A percentile compares a stretch with the other conserved stretches of the same genome.
Conservation (phyloP, 2,888 invertebrate genomes). For the Tuberolachnus salignus region DNA sequence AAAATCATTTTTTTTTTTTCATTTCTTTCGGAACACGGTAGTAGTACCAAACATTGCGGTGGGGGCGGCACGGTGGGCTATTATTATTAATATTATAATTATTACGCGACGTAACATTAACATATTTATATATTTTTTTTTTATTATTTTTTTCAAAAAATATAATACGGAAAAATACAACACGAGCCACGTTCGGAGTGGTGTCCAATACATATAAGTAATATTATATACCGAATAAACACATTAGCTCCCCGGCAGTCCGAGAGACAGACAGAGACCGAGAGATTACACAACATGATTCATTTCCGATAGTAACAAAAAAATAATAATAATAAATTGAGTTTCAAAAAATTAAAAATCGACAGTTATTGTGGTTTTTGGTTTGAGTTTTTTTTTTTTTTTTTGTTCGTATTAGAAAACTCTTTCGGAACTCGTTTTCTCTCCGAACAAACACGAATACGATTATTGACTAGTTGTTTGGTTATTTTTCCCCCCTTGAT, state of each 20-base stretch:
- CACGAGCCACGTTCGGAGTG: conserved; percentile 2
- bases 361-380: too few species aligned
- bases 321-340: neutral
- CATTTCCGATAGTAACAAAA: neutral
- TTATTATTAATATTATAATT: neutral
- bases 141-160: conserved; percentile 3
- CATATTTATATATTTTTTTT: neutral
- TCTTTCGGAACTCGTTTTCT: too few species aligned
- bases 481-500: too few species aligned
- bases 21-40: conserved; percentile 41
- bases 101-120: neutral
- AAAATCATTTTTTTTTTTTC: conserved; percentile 9
- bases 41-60: conserved; percentile 26
- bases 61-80: conserved; percentile 16
- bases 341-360: too few species aligned
- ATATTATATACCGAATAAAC: conserved; percentile 8
- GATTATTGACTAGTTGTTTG: conserved; percentile 34
- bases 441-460: neutral
- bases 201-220: conserved; percentile 13
- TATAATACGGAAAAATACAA: neutral
- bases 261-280: too few species aligned
- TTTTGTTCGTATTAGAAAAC: too few species aligned
- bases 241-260: conserved; percentile 8
- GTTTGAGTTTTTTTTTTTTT: too few species aligned
- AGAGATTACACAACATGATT: neutral